Evolutionary conservation across 2,888 invertebrate genomes (phyloP).

Genomic region (Drosophila phalerata): DNA sequence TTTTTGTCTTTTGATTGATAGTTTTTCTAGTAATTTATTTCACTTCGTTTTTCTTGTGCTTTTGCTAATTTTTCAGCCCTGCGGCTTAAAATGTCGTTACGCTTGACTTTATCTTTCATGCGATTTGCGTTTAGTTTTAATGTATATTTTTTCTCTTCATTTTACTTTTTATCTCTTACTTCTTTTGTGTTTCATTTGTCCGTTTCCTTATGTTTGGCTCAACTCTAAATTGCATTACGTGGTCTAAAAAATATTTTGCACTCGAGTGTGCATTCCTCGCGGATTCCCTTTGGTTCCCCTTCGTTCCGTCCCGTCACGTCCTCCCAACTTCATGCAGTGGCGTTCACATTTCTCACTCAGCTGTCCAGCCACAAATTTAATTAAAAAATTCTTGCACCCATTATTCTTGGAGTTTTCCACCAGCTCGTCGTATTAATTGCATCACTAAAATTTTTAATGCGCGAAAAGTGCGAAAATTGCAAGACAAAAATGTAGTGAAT

Average conservation of each 20-base stretch:
- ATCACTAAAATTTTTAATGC: slow-evolving; percentile 76
- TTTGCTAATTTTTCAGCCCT: slow-evolving; percentile 23
- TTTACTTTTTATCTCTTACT: slow-evolving; percentile 4
- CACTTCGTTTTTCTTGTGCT: slow-evolving; percentile 22
- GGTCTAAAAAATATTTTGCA: slow-evolving; percentile 56
- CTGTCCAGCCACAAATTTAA: slow-evolving; percentile 78
- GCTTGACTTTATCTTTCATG: slow-evolving; percentile 73
- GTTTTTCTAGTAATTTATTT: slow-evolving; percentile 54
- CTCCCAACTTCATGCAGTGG: slow-evolving; percentile 12
- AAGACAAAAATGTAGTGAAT: slow-evolving; percentile 49
- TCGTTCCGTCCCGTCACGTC: neutral
- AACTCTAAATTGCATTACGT: slow-evolving; percentile 74
- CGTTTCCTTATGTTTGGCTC: slow-evolving; percentile 56
- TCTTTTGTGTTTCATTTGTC: slow-evolving; percentile 24
- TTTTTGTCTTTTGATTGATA: slow-evolving; percentile 74
- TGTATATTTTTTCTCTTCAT: neutral
- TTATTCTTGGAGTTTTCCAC: slow-evolving; percentile 43
- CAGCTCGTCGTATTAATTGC: slow-evolving; percentile 72
- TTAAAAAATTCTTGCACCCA: slow-evolving; percentile 78
- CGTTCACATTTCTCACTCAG: slow-evolving; percentile 68
- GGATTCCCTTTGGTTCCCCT: slow-evolving; percentile 1
- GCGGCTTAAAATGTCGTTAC: slow-evolving; percentile 51
- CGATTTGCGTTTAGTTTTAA: slow-evolving; percentile 53
- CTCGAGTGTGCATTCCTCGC: slow-evolving; percentile 57
- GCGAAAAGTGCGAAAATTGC: slow-evolving; percentile 78